phyloP scores from a whole-genome alignment of 2,888 invertebrate species.

The Antheraea assamensis region DNA sequence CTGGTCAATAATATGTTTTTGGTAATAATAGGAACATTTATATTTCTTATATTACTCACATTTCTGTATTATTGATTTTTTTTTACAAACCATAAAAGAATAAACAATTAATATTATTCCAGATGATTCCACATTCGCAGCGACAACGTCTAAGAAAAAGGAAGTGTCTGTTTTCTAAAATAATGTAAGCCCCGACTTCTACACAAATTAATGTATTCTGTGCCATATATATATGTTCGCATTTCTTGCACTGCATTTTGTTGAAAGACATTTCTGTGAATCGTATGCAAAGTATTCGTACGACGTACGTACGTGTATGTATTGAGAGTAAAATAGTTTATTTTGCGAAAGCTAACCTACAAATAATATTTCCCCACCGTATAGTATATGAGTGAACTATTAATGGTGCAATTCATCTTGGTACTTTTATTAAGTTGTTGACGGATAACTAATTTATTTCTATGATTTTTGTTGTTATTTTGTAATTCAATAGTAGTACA shows the following conservation, averaged over 20 bases:
- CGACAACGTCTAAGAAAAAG: conserved; percentile 54
- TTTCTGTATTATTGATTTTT: too few species aligned
- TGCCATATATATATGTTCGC: conserved; percentile 22
- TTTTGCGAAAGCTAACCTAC: not conserved
- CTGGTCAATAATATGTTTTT: too few species aligned
- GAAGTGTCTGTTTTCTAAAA: conserved; percentile 60
- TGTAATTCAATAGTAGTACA: not conserved
- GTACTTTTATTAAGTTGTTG: not conserved
- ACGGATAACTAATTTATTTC: not conserved
- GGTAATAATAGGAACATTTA: too few species aligned
- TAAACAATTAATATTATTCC: conserved; percentile 29
- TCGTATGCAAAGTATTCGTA: not conserved
- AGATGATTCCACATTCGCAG: conserved; percentile 48
- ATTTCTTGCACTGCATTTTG: not conserved
- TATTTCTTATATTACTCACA: too few species aligned
- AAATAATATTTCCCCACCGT: not conserved
- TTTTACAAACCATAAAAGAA: not conserved
- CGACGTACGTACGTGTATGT: not conserved
- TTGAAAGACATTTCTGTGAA: not conserved
- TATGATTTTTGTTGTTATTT: not conserved
- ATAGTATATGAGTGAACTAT: not conserved
- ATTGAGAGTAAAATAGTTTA: not conserved
- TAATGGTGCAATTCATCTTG: conserved; percentile 12
- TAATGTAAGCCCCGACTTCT: conserved; percentile 23
- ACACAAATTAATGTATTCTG: conserved; percentile 19